Evolutionary conservation across 2,797 vertebrate genomes (phyloP), one percentile per base, ranked within the genome.

Genomic region (Chanos chanos): DNA sequence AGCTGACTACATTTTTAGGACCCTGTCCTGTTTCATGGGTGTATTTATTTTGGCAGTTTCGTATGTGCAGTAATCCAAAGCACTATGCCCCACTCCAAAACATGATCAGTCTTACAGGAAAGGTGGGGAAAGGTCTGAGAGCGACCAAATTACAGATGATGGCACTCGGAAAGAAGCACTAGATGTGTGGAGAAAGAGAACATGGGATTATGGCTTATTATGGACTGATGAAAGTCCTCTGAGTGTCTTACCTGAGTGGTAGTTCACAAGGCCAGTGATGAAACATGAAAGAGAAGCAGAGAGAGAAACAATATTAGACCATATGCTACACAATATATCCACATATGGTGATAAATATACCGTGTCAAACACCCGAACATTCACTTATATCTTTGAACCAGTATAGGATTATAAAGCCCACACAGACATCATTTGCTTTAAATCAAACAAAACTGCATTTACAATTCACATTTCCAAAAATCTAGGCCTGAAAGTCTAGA

Each of bases 171-270:
- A n/a, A 7, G 55, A 25, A 34, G 5, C 24, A 36, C 31, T 16
- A 19, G 18, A 52, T 37, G 55, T 51, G 48, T 39, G 25, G 12
- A 52, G 37, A 56, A 22, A 19, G 27, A 36, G 44, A 49, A 43
- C 12, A 37, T 27, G 33, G 54, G 39, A 71, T 43, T 44, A 33
- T 9, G 10, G 43, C 49, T 81, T 65, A 77, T 72, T 74, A 75
- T 53, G 60, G 43, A 70, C 53, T 77, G 73, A 86, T 81, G 53
- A 85, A 84, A 83, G 82, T 68, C 68, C 77, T 74, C 67, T 73
- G 75, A 81, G 79, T 75, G 78, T 75, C 88, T 90, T 91, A 91
- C 89, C 89, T 91, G 86, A 82, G 60, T 50, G 75, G 77, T 71
- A 37, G 73, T 83, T 69, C 78, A 68, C 66, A 66, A 70, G 45